Conservation (phyloP, 2,113 vertebrate species). For the Rhinogobius similis region DNA sequence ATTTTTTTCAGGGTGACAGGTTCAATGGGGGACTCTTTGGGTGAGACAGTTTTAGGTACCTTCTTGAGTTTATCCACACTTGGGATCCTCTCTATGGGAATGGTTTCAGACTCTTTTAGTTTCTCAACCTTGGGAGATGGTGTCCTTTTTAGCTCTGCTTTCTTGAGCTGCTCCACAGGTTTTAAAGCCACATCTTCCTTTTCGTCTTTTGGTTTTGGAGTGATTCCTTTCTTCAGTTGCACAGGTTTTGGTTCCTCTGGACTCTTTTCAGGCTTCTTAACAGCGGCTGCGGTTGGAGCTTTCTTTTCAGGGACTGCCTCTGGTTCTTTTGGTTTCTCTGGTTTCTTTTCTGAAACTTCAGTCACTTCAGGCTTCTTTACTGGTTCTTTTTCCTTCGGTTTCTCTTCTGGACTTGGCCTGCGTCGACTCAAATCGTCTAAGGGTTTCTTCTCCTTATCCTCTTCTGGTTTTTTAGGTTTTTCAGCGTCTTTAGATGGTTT, state of each 20-base stretch:
- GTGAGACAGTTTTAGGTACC: conserved; percentile 64
- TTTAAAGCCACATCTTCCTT: conserved; percentile 67
- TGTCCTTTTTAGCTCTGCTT: conserved; percentile 69
- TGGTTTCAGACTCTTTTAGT: conserved; percentile 53
- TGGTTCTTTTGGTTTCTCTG: conserved; percentile 40
- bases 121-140: conserved; percentile 77
- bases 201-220: conserved; percentile 62
- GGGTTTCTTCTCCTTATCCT: conserved; percentile 64
- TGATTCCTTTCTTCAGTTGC: conserved; percentile 62
- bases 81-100: conserved; percentile 51
- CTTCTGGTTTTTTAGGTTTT: conserved; percentile 69
- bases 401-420: conserved; percentile 46
- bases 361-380: conserved; percentile 53
- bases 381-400: conserved; percentile 47
- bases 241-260: conserved; percentile 65
- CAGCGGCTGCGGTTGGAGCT: conserved; percentile 15
- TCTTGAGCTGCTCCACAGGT: conserved; percentile 68
- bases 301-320: conserved; percentile 50
- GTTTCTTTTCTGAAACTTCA: conserved; percentile 76
- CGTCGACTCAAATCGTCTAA: conserved; percentile 31
- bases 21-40: conserved; percentile 59
- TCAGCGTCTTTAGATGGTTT: conserved; percentile 77
- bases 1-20: conserved; percentile 55
- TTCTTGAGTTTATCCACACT: conserved; percentile 75
- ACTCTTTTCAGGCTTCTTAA: conserved; percentile 55